Base-by-base conservation (phyloP, 1,140 invertebrate species). In the Bombus waltoni region DNA sequence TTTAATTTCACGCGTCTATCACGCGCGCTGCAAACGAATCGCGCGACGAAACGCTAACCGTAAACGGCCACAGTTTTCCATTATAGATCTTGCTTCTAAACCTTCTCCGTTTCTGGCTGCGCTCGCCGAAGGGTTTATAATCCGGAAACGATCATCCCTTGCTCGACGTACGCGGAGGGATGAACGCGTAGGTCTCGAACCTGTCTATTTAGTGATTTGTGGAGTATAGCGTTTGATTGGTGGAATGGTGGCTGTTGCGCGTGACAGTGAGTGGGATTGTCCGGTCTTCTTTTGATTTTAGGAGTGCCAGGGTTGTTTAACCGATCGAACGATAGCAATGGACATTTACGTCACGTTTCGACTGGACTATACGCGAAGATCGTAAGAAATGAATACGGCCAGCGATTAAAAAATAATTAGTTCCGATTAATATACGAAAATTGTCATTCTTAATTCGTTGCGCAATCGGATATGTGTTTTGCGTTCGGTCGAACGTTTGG, bases 1-100 rank as follows among this genome's bases (percentile, higher is more conserved):
- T 73, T 73, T 73, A 22, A 73, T 73, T 73, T 73, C 71, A 73
- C 71, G 42, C 71, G 42, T 73, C 71, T 47, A 73, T 73, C 71
- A n/a, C 71, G 71, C 22, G 42, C 42, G 6, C 71, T n/a, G 42
- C 42, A 32, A 73, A 73, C 71, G 71, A 73, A 73, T 47, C 13
- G 15, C 71, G 32, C 13, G 28, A 22, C 11, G 70, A 71, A 70
- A 70, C 11, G 22, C 47, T 47, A 6, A 5, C 47, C 18, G 15
- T 18, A 47, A 47, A 18, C 5, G 13, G 5, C 47, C 18, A 53
- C 47, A 53, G 6, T 53, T 53, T 53, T 22, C 47, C 47, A 22
- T 53, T 53, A 22, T 22, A 53, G 18, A 22, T 22, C 6, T 53
- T 22, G 18, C 47, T 22, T 53, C 18, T 22, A 53, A 53, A 53